A percentile compares a stretch with the other conserved stretches of the same genome.
phyloP scores from a whole-genome alignment of 2,888 invertebrate species.

The Cerastoderma edule region DNA sequence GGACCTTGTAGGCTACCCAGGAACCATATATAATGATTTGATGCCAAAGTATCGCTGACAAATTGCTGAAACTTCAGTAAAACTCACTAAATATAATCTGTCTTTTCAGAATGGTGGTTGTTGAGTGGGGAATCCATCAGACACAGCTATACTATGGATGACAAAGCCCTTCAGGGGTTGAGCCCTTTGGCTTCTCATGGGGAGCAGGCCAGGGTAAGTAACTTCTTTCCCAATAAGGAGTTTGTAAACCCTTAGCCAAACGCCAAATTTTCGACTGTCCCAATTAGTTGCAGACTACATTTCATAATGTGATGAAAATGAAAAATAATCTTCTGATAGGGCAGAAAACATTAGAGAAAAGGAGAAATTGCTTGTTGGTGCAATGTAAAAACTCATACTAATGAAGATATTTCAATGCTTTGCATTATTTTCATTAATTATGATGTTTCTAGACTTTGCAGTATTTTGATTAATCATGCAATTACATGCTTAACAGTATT shows the following conservation, averaged over 20 bases:
- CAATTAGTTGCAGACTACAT: too few species aligned
- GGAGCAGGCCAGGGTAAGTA: constrained; percentile 72
- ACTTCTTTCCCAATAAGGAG: background rate
- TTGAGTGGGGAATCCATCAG: constrained; percentile 29
- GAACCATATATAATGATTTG: background rate
- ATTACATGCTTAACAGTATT: too few species aligned
- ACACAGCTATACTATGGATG: constrained; percentile 71
- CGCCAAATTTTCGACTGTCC: background rate
- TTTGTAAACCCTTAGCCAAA: background rate
- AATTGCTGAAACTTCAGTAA: too few species aligned
- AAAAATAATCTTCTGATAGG: background rate
- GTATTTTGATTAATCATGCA: too few species aligned
- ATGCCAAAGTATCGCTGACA: too few species aligned
- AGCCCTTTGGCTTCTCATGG: constrained; percentile 68
- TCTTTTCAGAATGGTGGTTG: constrained; percentile 53
- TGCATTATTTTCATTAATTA: too few species aligned
- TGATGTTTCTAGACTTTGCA: too few species aligned
- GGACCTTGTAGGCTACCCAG: background rate
- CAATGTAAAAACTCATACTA: too few species aligned
- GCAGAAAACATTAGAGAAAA: constrained; percentile 3
- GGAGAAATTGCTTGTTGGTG: constrained; percentile 4
- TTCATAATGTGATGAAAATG: too few species aligned
- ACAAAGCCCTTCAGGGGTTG: constrained; percentile 75
- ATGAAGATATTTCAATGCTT: too few species aligned
- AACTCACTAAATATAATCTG: too few species aligned